Conservation (phyloP, 2,113 vertebrate species). For the Tragelaphus scriptus region DNA sequence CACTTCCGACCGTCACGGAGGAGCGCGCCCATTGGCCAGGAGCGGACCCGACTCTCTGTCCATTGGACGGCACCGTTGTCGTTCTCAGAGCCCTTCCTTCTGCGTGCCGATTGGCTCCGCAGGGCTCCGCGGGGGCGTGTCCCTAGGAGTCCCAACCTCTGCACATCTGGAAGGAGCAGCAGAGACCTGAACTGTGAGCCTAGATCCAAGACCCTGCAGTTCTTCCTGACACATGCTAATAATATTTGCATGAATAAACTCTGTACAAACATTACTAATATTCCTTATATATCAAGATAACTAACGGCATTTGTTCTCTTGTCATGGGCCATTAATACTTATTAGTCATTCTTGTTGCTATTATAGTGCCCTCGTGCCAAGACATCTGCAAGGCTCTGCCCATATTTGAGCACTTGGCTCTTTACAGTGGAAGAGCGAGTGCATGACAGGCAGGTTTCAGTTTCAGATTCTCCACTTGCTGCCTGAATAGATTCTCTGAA, state of each 20-base stretch:
- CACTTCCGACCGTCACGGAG: slow-evolving; percentile 26
- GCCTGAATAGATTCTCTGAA: not conserved
- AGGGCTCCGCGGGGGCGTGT: not conserved
- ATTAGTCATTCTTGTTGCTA: slow-evolving; percentile 25
- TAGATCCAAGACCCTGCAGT: too few relatives aligned
- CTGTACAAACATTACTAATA: not conserved
- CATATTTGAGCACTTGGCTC: not conserved
- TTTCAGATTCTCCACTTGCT: not conserved
- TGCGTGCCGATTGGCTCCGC: slow-evolving; percentile 26
- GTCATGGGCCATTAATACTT: slow-evolving; percentile 42
- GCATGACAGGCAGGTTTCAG: not conserved
- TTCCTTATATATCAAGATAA: not conserved
- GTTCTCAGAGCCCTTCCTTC: slow-evolving; percentile 34
- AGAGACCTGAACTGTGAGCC: not conserved
- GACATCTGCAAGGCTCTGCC: not conserved
- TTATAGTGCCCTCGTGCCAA: not conserved
- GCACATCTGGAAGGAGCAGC: not conserved
- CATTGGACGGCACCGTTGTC: slow-evolving; percentile 48
- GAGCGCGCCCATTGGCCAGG: slow-evolving; percentile 45
- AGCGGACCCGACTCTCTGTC: fast-evolving
- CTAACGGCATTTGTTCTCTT: slow-evolving; percentile 12
- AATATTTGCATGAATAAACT: slow-evolving; percentile 31
- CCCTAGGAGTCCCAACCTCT: not conserved
- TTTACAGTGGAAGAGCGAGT: not conserved
- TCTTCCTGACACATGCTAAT: not conserved